These are phyloP conservation scores for Oscheius sp. DNA, from an alignment of 1,140 invertebrate species.

Conservation along the genomic window DNA sequence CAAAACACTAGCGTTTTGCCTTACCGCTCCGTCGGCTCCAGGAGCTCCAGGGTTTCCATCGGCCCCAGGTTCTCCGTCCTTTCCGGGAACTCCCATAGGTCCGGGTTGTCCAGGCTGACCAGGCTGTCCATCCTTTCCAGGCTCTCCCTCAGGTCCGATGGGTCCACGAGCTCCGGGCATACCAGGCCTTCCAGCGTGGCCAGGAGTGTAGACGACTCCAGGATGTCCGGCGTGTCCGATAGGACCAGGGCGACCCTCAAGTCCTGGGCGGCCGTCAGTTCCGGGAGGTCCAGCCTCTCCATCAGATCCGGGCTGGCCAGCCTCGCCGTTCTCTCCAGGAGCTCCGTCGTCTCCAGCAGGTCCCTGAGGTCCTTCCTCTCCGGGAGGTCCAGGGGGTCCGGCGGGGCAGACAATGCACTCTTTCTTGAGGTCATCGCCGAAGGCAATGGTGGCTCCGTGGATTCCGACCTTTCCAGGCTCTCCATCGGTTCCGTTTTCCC, in stretches of 20 bases:
- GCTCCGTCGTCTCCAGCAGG: slow-evolving; percentile 21
- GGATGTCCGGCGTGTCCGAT: slow-evolving; percentile 16
- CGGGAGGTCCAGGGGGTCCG: slow-evolving; percentile 16
- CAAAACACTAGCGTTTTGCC: no score
- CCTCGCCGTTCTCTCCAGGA: not conserved
- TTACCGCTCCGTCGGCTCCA: not conserved
- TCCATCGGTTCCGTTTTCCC: not conserved
- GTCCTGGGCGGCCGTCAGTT: slow-evolving; percentile 3
- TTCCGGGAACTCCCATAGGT: slow-evolving; percentile 7
- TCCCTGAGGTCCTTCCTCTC: slow-evolving; percentile 19
- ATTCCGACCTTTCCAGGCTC: slow-evolving; percentile 12
- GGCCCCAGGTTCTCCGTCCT: not conserved
- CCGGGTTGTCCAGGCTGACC: slow-evolving; percentile 17
- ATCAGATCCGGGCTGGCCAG: slow-evolving; percentile 3
- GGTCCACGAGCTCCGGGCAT: not conserved
- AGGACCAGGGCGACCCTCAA: not conserved
- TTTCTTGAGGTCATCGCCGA: slow-evolving; percentile 22
- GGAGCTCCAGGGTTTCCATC: not conserved
- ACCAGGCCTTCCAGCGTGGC: not conserved
- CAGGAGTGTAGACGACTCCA: not conserved
- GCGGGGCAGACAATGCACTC: no score
- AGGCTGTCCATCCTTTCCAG: slow-evolving; percentile 12
- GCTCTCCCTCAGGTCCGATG: slow-evolving; percentile 13
- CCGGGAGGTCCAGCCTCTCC: slow-evolving; percentile 19
- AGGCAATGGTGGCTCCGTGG: slow-evolving; percentile 9